Conservation (phyloP, 2,113 vertebrate genomes). For the Butastur rufipennis region DNA sequence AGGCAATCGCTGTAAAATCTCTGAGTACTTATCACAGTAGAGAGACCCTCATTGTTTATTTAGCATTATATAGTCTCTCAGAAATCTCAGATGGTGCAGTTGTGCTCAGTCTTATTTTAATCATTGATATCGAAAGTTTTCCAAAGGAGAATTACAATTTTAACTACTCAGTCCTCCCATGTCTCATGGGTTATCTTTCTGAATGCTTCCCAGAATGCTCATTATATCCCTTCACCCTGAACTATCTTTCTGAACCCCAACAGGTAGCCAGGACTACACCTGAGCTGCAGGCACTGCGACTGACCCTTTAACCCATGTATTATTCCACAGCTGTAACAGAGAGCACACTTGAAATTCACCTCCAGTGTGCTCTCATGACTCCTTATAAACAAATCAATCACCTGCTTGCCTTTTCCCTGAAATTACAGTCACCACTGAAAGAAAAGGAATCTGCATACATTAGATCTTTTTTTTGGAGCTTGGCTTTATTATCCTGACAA, state of each 20-base stretch:
- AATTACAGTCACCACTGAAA: constrained; percentile 2
- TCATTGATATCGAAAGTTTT: background rate
- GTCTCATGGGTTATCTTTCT: background rate
- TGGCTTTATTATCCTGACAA: background rate
- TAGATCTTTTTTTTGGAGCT: background rate
- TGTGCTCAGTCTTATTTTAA: background rate
- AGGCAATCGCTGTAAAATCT: background rate
- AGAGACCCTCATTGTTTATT: background rate
- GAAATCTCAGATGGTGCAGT: background rate
- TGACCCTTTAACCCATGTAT: background rate
- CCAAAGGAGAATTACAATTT: background rate
- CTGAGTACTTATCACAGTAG: background rate
- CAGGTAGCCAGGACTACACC: background rate
- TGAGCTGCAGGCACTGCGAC: background rate
- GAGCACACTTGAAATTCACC: background rate
- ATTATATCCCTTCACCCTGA: background rate
- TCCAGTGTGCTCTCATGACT: background rate
- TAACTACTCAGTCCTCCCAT: background rate
- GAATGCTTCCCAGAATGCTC: background rate
- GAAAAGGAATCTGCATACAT: background rate
- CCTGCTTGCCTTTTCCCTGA: background rate
- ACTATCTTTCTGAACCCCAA: background rate
- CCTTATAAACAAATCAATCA: constrained; percentile 4
- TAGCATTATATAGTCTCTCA: background rate
- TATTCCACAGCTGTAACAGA: background rate